Evolutionary conservation across 1,140 invertebrate species (phyloP), one percentile per base, ranked within the genome.

Genomic region (Aphaenogaster rudis): DNA sequence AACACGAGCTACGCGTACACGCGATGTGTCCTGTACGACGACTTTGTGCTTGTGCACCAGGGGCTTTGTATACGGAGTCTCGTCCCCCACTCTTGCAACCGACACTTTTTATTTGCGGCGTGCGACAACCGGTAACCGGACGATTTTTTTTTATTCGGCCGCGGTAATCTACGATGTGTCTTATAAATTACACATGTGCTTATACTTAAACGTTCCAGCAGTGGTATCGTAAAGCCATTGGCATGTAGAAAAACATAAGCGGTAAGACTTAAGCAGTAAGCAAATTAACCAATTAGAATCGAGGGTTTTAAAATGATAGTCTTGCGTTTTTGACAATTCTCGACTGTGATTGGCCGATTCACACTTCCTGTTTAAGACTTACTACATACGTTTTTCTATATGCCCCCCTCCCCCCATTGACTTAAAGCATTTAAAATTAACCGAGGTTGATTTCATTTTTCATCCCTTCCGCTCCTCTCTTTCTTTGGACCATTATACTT

Each of bases 1-100:
- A 89, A 89, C 88, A 92, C 91, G 71, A 86, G 82, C 86, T 91
- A 90, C 86, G 88, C 71, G 87, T 78, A 66, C 81, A 84, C 67
- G 84, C 88, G 61, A 88, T 76, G 76, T 66, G 77, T 76, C 69
- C 86, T 57, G 64, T 79, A 63, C 48, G 71, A 82, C 72, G 64
- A 71, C 13, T 69, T 67, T 67, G 45, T 77, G 28, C 28, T 28
- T 28, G 48, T 48, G 50, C 63, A 48, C 39, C 50, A 28, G 42
- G 76, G 15, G 42, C 52, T 57, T 79, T 79, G 54, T 66, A 61
- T 50, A 74, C 54, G 80, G 64, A 28, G 69, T 67, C 61, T 45
- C 57, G 39, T 48, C n/a, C 17, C 74, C 28, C 17, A 8, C 76
- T 33, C 3, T 52, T 50, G 45, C 11, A 11, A 13, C 52, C 15